Base-by-base conservation (phyloP, 37 sponge, comb jelly and placozoan species). In the Tethya wilhelma region DNA sequence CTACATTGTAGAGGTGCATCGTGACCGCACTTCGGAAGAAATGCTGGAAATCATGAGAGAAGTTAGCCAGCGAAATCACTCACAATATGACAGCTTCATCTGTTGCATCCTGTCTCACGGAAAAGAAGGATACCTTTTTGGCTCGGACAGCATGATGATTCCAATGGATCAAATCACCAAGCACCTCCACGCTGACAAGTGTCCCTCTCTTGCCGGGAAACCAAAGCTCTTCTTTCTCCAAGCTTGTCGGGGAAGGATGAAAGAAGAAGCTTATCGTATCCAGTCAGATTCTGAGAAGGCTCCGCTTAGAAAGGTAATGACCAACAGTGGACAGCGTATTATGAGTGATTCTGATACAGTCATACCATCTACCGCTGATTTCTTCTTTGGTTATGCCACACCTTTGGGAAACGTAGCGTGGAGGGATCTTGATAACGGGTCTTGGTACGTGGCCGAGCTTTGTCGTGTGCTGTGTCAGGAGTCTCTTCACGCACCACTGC, bases 211-310 rank as follows among this genome's bases (percentile, higher is more conserved):
- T 1, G 56, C 23, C 0, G 76, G 69, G 8, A 96, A 96, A 49
- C 96, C 96, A 23, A 96, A 96, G 79, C 33, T 96, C 44, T 93
- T 96, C 72, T 96, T 96, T 67, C 56, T 96, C 7, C 96, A 96
- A 67, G 96, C 96, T 19, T 96, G 96, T 82, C 73, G 93, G 23
- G 96, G 96, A 20, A 77, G 79, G 32, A 64, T 46, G 14, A 84
- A 83, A 39, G 87, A 82, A 20, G 38, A 7, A 2, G 90, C 88
- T 1, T 62, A 59, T 37, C 44, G 36, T 12, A 19, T 75, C 22
- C 67, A 45, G 2, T 30, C 59, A n/a, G 81, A 80, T 57, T 32
- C 36, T 30, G 39, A 31, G 6, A 11, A 8, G 11, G 32, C 40
- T 22, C 46, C 71, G 43, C 9, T 20, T 7, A 8, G 20, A 5